Evolutionary conservation across 1,140 invertebrate genomes (phyloP).

Genomic region (Drosophila arawakana): DNA sequence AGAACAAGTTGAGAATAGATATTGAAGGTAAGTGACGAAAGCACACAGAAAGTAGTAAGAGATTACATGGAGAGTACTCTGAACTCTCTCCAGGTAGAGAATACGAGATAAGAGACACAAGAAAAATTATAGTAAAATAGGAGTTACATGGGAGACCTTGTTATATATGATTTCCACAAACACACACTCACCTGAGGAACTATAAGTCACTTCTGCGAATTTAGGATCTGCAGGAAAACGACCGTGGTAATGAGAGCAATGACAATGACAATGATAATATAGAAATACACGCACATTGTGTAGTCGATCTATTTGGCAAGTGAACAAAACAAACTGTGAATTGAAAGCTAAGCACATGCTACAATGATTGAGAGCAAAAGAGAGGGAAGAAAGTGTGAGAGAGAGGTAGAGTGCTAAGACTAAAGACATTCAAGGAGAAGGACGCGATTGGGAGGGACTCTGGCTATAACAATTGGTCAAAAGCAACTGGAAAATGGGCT

Average conservation of each 20-base stretch:
- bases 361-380: neutral
- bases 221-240: neutral
- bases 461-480: neutral
- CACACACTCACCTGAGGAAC: neutral
- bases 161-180: too few relatives aligned
- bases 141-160: too few relatives aligned
- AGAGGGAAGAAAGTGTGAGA: neutral
- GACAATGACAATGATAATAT: slow-evolving; percentile 19
- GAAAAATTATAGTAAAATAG: too few relatives aligned
- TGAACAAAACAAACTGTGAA: neutral
- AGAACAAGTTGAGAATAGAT: neutral
- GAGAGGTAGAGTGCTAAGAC: neutral
- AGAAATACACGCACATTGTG: slow-evolving; percentile 48
- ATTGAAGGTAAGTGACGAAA: too few relatives aligned
- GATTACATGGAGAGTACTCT: too few relatives aligned
- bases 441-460: neutral
- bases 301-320: neutral
- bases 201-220: neutral
- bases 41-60: too few relatives aligned
- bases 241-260: neutral
- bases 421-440: neutral
- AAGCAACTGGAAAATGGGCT: neutral
- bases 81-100: too few relatives aligned
- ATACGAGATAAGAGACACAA: too few relatives aligned
- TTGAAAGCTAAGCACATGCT: slow-evolving; percentile 4